Evolutionary conservation across 2,888 invertebrate genomes (phyloP).

Genomic region (Noctua pronuba): DNA sequence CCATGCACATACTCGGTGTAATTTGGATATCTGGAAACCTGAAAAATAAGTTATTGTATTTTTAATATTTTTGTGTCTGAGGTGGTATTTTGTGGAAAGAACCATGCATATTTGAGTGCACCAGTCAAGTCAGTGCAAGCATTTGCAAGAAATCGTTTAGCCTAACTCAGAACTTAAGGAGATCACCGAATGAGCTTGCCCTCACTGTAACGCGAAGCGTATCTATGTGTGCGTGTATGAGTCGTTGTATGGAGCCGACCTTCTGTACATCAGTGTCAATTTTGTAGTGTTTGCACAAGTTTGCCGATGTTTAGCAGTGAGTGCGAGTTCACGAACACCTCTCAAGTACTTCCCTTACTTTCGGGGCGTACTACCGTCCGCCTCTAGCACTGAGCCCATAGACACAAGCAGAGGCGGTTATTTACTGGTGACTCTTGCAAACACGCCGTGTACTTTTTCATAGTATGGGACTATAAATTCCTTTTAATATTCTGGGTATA

Average conservation of each 20-base stretch:
- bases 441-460: neutral
- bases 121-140: neutral
- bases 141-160: neutral
- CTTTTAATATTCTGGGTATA: neutral
- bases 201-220: neutral
- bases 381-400: neutral
- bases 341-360: conserved; percentile 11
- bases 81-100: neutral
- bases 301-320: neutral
- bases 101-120: neutral
- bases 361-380: neutral
- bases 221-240: neutral
- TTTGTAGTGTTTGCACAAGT: conserved; percentile 2
- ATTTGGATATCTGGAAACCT: neutral
- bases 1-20: neutral
- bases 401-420: neutral
- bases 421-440: neutral
- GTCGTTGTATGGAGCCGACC: no score
- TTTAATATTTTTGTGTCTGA: neutral
- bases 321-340: neutral
- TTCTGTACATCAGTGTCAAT: neutral
- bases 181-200: neutral
- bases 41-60: neutral
- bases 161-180: neutral
- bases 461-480: neutral